phyloP scores from a whole-genome alignment of 2,113 vertebrate species.

The Zosterops hypoxanthus region DNA sequence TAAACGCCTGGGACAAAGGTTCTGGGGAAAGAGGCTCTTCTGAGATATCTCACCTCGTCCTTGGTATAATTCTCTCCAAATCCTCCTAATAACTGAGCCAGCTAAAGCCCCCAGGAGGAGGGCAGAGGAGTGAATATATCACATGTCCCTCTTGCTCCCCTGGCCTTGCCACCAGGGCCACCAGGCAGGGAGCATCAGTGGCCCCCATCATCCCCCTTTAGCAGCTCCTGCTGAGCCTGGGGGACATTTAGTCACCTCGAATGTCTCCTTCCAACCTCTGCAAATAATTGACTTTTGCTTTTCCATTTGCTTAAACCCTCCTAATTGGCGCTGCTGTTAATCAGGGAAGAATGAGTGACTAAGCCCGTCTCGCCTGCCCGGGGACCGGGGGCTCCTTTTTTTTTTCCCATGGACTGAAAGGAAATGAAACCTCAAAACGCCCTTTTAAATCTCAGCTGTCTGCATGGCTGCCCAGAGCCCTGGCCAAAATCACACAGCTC shows the following conservation, averaged over 20 bases:
- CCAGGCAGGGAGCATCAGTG: background rate
- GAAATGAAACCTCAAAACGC: slow-evolving; percentile 45
- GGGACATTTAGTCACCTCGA: background rate
- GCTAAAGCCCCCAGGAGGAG: too few relatives aligned
- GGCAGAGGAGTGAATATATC: too few relatives aligned
- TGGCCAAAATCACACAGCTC: background rate
- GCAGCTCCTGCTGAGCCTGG: background rate
- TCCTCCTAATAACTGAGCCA: too few relatives aligned
- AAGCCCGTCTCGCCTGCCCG: background rate
- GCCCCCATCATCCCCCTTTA: background rate
- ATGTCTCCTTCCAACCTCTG: background rate
- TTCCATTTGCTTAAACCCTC: background rate
- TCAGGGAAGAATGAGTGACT: slow-evolving; percentile 52
- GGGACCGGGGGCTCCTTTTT: background rate
- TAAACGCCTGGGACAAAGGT: too few relatives aligned
- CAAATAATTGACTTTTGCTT: slow-evolving; percentile 34
- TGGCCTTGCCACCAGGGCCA: background rate
- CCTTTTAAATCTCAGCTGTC: slow-evolving; percentile 28
- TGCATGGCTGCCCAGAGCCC: background rate
- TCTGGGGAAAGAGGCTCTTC: too few relatives aligned
- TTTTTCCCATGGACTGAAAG: slow-evolving; percentile 52
- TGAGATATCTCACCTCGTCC: too few relatives aligned
- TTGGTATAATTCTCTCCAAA: too few relatives aligned
- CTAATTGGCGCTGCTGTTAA: slow-evolving; percentile 15
- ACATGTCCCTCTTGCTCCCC: background rate